Evolutionary conservation across 2,113 vertebrate species (phyloP), one percentile per base, ranked within the genome.

Genomic region (Anser brachyrhynchus): DNA sequence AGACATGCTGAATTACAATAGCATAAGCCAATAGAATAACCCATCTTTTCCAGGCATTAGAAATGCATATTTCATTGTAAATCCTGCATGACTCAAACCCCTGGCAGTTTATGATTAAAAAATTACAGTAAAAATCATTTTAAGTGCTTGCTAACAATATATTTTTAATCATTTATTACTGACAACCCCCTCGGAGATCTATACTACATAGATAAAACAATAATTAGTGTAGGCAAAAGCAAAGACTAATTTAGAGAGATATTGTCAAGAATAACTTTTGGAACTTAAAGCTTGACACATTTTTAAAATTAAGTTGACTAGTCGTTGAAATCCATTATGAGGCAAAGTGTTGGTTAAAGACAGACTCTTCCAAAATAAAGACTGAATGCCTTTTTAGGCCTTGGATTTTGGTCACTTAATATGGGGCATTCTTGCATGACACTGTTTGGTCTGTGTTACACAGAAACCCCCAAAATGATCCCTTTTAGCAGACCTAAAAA

Each of bases 191-290:
- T 84, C 62, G 82, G 49, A 92, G 70, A 82, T 79, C 52, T 79
- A 55, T n/a, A 54, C 44, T 25, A n/a, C 25, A 31, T 10, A 75
- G 73, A 87, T 93, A 91, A 96, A 97, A 96, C 57, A 89, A 29
- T 84, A 82, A 95, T 97, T 93, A 95, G 49, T 72, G 89, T 84
- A 92, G 89, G 74, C 69, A 97, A 97, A 96, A 91, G 84, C 52
- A 93, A 89, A 91, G 87, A 79, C 49, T 79, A 57, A 93, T 84
- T 91, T 91, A 78, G 80, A 89, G 70, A 84, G 64, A 74, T 28
- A 75, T 41, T 87, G 79, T 76, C 39, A 44, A 87, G 91, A 87
- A 35, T 28, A 87, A 72, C 69, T 95, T 95, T 72, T 84, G 77
- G 62, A 95, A 89, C 57, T 75, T 84, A 69, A 75, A 89, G 29